Evolutionary conservation across 2,888 invertebrate genomes (phyloP), one percentile per base, ranked within the genome.

Genomic region (Diarsia rubi): DNA sequence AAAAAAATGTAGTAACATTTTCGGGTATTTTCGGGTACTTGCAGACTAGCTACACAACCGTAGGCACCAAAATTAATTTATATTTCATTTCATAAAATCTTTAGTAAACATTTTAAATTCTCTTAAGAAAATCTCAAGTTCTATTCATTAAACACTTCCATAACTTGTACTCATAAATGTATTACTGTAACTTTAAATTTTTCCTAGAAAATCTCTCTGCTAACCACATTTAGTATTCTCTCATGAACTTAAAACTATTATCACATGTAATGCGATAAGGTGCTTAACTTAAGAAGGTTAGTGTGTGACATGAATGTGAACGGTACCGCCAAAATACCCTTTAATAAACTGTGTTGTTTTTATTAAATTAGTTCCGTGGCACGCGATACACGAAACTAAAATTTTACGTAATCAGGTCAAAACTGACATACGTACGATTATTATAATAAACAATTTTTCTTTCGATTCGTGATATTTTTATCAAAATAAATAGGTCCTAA

Each of bases 341-440:
- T 93, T 93, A 93, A 91, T 93, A 93, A 93, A 92, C 92, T 93
- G 91, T 95, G 94, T 94, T 95, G 94, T 94, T 95, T 94, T 95
- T 94, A 95, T 95, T 95, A 95, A 95, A 95, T 95, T 95, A 95
- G 94, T 93, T 93, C 89, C 90, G 91, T 90, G 79, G 90, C 95
- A 96, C 95, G 95, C 95, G 93, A 95, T 92, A 90, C 93, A 94
- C 95, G 93, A 93, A 94, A 92, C 92, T 89, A 80, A 89, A 89
- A 88, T 86, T 89, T 83, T 74, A 87, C 88, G 90, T 88, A 95
- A 92, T 91, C 91, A 92, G 94, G 94, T 94, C 95, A 94, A 89
- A 90, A 92, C 89, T 89, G 91, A 91, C 90, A 88, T 82, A 83
- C 81, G 78, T 76, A 81, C 69, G 66, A 78, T 84, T 81, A 83